Evolutionary conservation across 2,888 invertebrate species (phyloP), one percentile per base, ranked within the genome.

Genomic region (Rhingia rostrata): DNA sequence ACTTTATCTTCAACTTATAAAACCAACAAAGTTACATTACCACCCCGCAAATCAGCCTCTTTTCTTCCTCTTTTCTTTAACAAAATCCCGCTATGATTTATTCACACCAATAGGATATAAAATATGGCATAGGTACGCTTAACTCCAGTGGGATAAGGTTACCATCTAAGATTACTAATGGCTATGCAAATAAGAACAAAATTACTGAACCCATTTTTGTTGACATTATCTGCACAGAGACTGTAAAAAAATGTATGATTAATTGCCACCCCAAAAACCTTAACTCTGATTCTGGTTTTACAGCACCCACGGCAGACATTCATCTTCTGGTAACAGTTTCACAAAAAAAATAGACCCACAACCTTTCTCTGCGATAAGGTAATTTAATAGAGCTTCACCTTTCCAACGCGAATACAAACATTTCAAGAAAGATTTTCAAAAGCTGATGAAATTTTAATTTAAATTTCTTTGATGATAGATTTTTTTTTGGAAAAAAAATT

Each of bases 121-220:
- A 74, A 63, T 60, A 61, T 10, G n/a, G 75, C 58, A 33, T 14
- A 51, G 35, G 39, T 74, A 61, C 67, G 54, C 64, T 77, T 58
- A 63, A 58, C 61, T 67, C 61, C 45, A 7, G 41, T 58, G 73
- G 79, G 73, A 72, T 64, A 53, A 39, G 61, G 67, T 51, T 56
- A 58, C 51, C 72, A 79, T 79, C 83, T 73, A 81, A 69, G 83
- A 79, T 79, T 78, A 83, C 83, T 83, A 83, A 83, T 83, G 83
- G 78, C 79, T 83, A 83, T 83, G 83, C 83, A 83, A 83, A 83
- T 83, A 75, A 75, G 89, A 89, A 89, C 88, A 87, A 90, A 90
- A 90, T 90, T 90, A 90, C 90, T 89, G 88, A 90, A 90, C 89
- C 90, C 90, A 91, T 91, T 91, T 91, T 90, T 90, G 91, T 89